phyloP scores from a whole-genome alignment of 2,888 invertebrate genomes.

The Mythimna impura region DNA sequence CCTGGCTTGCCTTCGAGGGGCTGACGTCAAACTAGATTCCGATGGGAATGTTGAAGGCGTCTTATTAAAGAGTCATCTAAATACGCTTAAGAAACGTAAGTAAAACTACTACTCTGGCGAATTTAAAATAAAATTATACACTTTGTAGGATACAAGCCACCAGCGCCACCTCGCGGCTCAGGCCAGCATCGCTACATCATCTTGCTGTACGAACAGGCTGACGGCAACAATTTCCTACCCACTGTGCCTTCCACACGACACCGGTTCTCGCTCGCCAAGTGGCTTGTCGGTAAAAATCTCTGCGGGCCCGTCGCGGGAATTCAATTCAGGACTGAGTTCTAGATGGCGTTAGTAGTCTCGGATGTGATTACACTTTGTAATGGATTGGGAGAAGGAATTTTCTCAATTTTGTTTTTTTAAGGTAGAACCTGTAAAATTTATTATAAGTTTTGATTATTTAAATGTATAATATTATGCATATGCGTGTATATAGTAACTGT shows the following conservation, averaged over 20 bases:
- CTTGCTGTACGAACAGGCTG: conserved; percentile 84
- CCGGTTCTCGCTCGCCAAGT: conserved; percentile 81
- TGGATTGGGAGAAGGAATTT: conserved; percentile 1
- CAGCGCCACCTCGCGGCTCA: conserved; percentile 86
- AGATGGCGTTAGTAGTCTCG: conserved; percentile 76
- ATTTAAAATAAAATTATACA: neutral
- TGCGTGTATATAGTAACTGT: neutral
- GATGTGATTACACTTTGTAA: conserved; percentile 2
- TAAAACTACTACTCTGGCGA: neutral
- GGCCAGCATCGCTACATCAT: conserved; percentile 86
- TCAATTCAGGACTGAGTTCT: conserved; percentile 82
- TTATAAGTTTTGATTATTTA: neutral
- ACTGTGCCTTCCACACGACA: conserved; percentile 78
- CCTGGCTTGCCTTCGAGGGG: no score
- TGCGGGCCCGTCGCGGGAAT: conserved; percentile 85
- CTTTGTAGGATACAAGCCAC: conserved; percentile 83
- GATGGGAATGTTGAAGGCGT: no score
- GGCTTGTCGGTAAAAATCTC: conserved; percentile 84
- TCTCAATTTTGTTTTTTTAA: neutral
- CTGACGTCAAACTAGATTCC: no score
- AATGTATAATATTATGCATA: neutral
- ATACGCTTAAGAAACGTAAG: neutral
- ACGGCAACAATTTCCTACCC: conserved; percentile 86
- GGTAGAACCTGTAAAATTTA: neutral
- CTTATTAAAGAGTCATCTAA: no score